Evolutionary conservation across 2,113 vertebrate genomes (phyloP).

Genomic region (Melanotaenia duboulayi): DNA sequence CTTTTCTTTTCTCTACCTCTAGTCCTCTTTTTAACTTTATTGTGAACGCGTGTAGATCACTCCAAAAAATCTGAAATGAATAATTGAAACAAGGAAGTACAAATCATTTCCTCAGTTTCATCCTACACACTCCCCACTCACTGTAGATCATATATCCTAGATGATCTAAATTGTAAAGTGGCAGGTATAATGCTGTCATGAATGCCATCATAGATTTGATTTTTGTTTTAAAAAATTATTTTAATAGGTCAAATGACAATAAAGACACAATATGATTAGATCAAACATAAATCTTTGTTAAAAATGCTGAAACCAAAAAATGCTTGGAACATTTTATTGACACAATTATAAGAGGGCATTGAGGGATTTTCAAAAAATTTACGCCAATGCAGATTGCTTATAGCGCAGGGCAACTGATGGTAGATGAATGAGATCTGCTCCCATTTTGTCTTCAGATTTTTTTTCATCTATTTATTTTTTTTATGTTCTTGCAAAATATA

Average conservation of each 20-base stretch:
- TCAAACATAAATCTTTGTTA: background rate
- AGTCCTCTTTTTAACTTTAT: conserved; percentile 81
- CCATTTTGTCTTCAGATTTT: background rate
- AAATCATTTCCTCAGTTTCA: conserved; percentile 38
- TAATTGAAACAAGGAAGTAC: conserved; percentile 4
- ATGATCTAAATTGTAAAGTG: background rate
- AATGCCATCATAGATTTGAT: background rate
- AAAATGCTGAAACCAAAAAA: background rate
- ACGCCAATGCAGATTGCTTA: too few relatives aligned
- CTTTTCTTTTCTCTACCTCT: conserved; percentile 26
- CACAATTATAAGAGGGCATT: too few relatives aligned
- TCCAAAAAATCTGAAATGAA: conserved; percentile 10
- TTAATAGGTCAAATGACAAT: background rate
- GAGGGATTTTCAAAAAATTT: too few relatives aligned
- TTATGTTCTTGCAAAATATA: too few relatives aligned
- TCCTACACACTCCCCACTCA: conserved; percentile 28
- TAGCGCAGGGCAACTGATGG: background rate
- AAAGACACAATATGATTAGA: background rate
- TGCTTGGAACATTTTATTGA: too few relatives aligned
- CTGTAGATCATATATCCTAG: conserved; percentile 16
- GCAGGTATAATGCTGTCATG: conserved; percentile 24
- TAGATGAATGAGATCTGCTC: background rate
- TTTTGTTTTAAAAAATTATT: background rate
- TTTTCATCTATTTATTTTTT: too few relatives aligned
- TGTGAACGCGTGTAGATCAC: conserved; percentile 76